phyloP scores from a whole-genome alignment of 2,797 vertebrate genomes.

The Fringilla coelebs region DNA sequence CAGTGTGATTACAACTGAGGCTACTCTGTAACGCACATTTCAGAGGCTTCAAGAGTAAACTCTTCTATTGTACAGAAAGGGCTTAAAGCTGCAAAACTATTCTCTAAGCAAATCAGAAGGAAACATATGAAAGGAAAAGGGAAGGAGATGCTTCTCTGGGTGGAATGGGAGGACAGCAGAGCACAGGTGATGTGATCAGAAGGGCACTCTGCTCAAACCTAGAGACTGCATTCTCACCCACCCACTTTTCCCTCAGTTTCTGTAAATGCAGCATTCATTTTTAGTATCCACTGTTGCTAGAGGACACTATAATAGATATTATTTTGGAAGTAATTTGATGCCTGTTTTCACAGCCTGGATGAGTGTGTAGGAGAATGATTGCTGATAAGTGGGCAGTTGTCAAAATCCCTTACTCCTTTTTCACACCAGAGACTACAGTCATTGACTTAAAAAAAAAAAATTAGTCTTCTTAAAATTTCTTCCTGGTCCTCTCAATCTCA shows the following conservation, averaged over 20 bases:
- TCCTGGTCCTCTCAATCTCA: constrained; percentile 15
- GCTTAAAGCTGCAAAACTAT: neutral
- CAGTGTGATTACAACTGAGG: neutral
- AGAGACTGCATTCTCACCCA: neutral
- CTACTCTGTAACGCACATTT: neutral
- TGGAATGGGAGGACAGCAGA: fast-evolving
- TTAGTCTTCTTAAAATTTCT: constrained; percentile 41
- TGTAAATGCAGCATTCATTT: neutral
- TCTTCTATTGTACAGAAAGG: neutral
- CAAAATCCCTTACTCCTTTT: constrained; percentile 9
- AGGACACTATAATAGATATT: neutral
- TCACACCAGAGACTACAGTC: neutral
- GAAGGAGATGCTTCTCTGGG: neutral
- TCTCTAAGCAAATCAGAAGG: neutral
- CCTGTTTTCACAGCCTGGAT: neutral
- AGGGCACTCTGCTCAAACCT: neutral
- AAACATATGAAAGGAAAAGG: neutral
- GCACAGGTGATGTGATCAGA: neutral
- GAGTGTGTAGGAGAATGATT: neutral
- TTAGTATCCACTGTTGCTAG: neutral
- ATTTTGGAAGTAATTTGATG: neutral
- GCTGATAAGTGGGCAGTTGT: constrained; percentile 17
- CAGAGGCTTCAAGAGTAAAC: neutral
- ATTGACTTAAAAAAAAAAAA: constrained; percentile 26
- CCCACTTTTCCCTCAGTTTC: neutral